A percentile compares a stretch with the other conserved stretches of the same genome.
Conservation (phyloP, 2,888 invertebrate genomes). For the Trichopoda pennipes region DNA sequence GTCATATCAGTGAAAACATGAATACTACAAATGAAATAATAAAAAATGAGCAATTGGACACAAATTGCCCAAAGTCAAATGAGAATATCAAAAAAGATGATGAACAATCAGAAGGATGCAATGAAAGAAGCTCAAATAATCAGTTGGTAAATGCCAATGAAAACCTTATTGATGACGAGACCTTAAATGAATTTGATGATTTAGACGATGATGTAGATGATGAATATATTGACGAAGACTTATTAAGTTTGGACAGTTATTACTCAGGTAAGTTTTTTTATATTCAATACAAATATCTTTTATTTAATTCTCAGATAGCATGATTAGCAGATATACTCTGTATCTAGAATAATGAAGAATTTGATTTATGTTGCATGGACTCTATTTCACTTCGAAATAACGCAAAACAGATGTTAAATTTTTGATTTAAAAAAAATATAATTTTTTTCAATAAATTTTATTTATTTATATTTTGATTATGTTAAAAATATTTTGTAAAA, state of each 20-base stretch:
- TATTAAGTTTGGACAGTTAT: slow-evolving; percentile 80
- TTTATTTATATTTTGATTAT: no score
- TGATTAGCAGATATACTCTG: no score
- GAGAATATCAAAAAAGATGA: not conserved
- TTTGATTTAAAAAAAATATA: no score
- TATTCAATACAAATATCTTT: no score
- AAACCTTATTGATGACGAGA: slow-evolving; percentile 46
- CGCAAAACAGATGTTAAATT: no score
- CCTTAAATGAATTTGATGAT: slow-evolving; percentile 65
- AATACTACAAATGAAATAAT: slow-evolving; percentile 5
- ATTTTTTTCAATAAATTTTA: no score
- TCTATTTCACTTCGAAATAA: no score
- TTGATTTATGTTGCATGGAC: no score
- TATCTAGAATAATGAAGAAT: no score
- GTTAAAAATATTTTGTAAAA: no score
- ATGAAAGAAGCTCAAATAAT: not conserved
- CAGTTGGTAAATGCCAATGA: not conserved
- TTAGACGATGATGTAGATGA: slow-evolving; percentile 71
- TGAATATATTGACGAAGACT: slow-evolving; percentile 77
- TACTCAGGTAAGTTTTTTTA: slow-evolving; percentile 78
- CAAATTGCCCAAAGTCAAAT: not conserved
- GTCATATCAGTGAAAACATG: slow-evolving; percentile 12
- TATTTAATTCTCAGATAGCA: no score
- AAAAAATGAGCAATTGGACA: slow-evolving; percentile 6
- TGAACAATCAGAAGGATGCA: not conserved